phyloP scores from a whole-genome alignment of 2,888 invertebrate genomes.

The Cerastis leucographa region DNA sequence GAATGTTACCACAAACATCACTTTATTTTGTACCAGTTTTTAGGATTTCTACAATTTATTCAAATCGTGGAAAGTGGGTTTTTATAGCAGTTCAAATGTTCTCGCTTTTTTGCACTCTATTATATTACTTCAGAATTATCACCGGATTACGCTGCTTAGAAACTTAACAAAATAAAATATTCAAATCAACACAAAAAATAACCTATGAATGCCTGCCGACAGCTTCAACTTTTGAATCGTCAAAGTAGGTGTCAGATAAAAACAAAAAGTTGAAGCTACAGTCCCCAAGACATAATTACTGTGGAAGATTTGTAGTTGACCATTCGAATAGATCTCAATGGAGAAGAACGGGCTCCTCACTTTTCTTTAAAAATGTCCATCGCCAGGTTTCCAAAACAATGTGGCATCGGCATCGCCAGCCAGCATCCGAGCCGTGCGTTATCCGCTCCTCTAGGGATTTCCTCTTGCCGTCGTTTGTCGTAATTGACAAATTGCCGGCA shows the following conservation, averaged over 20 bases:
- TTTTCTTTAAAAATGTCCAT: neutral
- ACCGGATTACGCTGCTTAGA: neutral
- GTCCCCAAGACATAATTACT: neutral
- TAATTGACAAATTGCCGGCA: constrained; percentile 65
- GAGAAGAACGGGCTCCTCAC: neutral
- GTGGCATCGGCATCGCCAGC: constrained; percentile 5
- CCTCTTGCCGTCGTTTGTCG: constrained; percentile 52
- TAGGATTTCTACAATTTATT: neutral
- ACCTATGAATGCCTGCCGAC: neutral
- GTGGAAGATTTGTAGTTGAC: neutral
- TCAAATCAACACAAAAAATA: neutral
- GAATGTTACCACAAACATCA: constrained; percentile 14
- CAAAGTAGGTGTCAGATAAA: neutral
- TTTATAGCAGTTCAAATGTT: no score
- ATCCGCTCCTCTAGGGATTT: constrained; percentile 46
- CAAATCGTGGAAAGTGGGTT: neutral
- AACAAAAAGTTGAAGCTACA: neutral
- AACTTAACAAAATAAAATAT: no score
- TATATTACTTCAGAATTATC: no score
- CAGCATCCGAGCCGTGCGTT: constrained; percentile 36
- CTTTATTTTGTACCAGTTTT: neutral
- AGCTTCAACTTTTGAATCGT: neutral
- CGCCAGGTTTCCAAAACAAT: constrained; percentile 26
- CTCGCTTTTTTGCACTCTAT: no score
- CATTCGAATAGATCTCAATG: neutral